Evolutionary conservation across 30 jellyfish, hydroid and myxozoan species (phyloP), one percentile per base, ranked within the genome.

Genomic region (Pelagia noctiluca): DNA sequence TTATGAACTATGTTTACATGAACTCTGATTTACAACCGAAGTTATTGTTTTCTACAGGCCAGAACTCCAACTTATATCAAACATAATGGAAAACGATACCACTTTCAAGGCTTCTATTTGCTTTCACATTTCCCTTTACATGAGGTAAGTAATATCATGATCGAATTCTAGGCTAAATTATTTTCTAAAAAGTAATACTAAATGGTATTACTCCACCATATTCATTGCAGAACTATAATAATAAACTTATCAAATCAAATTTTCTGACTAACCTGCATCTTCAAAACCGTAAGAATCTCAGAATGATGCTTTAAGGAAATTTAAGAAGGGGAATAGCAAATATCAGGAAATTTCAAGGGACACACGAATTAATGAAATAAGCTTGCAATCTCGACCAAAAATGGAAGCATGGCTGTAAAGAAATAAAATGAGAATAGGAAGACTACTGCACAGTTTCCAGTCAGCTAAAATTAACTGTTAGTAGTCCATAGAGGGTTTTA

Each of bases 121-220:
- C 68, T 52, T 19, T 52, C 68, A 52, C 68, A 52, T 52, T 52
- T 10, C 26, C 68, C 28, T 52, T 19, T 52, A 19, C 30, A 52
- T 3, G 30, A 52, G 68, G 68, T 52, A 4, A 2, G 68, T 8
- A 4, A 19, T 3, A 10, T 19, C 2, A 52, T 52, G n/a, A n/a
- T n/a, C n/a, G n/a, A n/a, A n/a, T n/a, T n/a, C n/a, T n/a, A n/a
- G n/a, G n/a, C n/a, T n/a, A n/a, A n/a, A n/a, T n/a, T n/a, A n/a
- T 52, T 42, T 42, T 42, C 57, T 42, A 42, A 42, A 42, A 5
- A 5, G 16, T 16, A 42, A 42, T 42, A 8, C 8, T 5, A 42
- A 16, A 5, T 42, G 57, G 57, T 42, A 16, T n/a, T n/a, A n/a
- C n/a, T n/a, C n/a, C n/a, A n/a, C n/a, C n/a, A 16, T 42, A 5